Percentiles rank a stretch among this genome's conserved stretches.
Conservation (phyloP, 2,888 invertebrate species). For the Gerosis bhagava region DNA sequence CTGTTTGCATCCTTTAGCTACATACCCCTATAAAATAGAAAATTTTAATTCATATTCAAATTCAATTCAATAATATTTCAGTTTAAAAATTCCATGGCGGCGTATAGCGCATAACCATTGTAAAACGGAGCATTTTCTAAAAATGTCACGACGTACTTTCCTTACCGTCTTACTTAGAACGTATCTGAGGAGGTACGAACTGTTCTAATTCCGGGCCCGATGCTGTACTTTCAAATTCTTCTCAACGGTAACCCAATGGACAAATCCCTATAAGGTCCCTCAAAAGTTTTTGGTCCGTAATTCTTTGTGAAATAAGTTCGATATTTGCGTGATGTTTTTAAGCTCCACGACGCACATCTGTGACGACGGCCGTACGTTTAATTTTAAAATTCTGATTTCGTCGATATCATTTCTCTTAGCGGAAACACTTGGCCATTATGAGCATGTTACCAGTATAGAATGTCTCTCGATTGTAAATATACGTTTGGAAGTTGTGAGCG, state of each 20-base stretch:
- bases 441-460: slow-evolving; percentile 51
- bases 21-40: no score
- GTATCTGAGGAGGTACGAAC: slow-evolving; percentile 33
- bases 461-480: slow-evolving; percentile 39
- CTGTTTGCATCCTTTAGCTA: no score
- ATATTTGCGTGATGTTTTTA: background rate
- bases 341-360: slow-evolving; percentile 6
- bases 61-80: no score
- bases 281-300: slow-evolving; percentile 19
- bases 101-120: no score
- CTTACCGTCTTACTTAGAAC: slow-evolving; percentile 18
- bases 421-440: slow-evolving; percentile 61
- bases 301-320: background rate
- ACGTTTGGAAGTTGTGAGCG: no score
- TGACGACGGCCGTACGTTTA: slow-evolving; percentile 38
- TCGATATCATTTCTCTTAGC: slow-evolving; percentile 53
- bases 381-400: slow-evolving; percentile 50
- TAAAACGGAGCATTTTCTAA: slow-evolving; percentile 12
- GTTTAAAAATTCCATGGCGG: no score
- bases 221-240: slow-evolving; percentile 51
- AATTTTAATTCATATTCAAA: no score
- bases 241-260: slow-evolving; percentile 3
- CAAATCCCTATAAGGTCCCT: slow-evolving; percentile 7
- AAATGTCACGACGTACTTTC: slow-evolving; percentile 6
- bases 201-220: slow-evolving; percentile 32